Percentiles rank a stretch among this genome's conserved stretches.
These are phyloP conservation scores for Neotragus moschatus DNA, from an alignment of 2,113 vertebrate species.

Conservation along the genomic window DNA sequence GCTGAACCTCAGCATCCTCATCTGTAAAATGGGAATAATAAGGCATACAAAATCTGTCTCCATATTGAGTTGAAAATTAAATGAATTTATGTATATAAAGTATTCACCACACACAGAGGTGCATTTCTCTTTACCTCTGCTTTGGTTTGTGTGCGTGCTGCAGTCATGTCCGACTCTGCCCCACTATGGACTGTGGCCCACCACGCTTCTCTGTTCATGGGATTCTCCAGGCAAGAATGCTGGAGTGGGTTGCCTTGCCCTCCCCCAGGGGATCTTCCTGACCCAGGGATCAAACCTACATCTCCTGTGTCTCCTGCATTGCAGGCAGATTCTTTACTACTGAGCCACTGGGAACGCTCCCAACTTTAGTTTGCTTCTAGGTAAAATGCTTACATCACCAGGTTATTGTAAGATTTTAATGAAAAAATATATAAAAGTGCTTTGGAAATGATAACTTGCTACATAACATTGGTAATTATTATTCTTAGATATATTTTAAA, in stretches of 20 bases:
- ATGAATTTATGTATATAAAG: neutral
- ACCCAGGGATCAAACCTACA: neutral
- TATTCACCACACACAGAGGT: neutral
- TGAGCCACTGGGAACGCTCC: neutral
- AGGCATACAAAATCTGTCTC: neutral
- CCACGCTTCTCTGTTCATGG: neutral
- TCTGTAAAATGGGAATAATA: neutral
- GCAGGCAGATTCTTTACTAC: neutral
- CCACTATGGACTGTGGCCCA: neutral
- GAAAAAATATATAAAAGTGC: neutral
- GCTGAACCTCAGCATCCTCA: neutral
- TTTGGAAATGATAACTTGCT: neutral
- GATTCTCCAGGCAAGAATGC: neutral
- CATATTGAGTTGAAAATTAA: neutral
- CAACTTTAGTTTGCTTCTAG: neutral
- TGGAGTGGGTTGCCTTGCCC: neutral
- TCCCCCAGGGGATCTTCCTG: neutral
- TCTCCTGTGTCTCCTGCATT: neutral
- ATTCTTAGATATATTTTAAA: slow-evolving; percentile 15
- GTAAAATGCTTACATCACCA: neutral
- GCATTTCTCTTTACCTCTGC: neutral
- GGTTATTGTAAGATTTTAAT: neutral
- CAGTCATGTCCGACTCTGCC: neutral
- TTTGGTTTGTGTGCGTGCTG: neutral
- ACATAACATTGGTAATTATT: neutral